Evolutionary conservation across 2,113 vertebrate species (phyloP).

Genomic region (Hystrix cristata): DNA sequence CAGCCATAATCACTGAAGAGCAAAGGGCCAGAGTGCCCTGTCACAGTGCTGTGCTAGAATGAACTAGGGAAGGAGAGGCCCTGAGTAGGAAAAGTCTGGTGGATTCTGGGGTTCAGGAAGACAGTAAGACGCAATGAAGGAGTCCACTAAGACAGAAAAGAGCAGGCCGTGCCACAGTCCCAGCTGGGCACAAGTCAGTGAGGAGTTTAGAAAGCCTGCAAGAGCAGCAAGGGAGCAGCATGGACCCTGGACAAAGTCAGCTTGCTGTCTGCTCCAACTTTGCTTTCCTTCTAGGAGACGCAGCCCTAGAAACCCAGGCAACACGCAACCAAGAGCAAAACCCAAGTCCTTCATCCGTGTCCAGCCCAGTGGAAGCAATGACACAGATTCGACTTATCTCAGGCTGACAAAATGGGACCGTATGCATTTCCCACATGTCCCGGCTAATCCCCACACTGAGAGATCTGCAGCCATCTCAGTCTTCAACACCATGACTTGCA

Average conservation of each 20-base stretch:
- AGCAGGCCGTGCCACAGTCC: not conserved
- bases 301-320: not conserved
- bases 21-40: not conserved
- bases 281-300: not conserved
- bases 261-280: not conserved
- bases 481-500: not conserved
- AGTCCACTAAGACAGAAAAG: not conserved
- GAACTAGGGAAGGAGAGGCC: not conserved
- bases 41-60: not conserved
- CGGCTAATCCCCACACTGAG: not conserved
- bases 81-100: not conserved
- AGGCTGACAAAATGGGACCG: accelerated
- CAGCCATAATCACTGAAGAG: not conserved
- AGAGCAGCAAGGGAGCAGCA: not conserved
- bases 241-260: not conserved
- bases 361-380: not conserved
- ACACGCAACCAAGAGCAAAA: not conserved
- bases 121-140: not conserved
- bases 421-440: too few relatives aligned
- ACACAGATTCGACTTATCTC: not conserved
- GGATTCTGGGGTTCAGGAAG: not conserved
- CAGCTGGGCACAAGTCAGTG: not conserved
- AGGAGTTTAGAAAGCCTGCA: not conserved
- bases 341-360: not conserved
- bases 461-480: not conserved